Percentiles rank a stretch among this genome's conserved stretches.
Conservation (phyloP, 2,113 vertebrate species). For the Rhinoderma darwinii region DNA sequence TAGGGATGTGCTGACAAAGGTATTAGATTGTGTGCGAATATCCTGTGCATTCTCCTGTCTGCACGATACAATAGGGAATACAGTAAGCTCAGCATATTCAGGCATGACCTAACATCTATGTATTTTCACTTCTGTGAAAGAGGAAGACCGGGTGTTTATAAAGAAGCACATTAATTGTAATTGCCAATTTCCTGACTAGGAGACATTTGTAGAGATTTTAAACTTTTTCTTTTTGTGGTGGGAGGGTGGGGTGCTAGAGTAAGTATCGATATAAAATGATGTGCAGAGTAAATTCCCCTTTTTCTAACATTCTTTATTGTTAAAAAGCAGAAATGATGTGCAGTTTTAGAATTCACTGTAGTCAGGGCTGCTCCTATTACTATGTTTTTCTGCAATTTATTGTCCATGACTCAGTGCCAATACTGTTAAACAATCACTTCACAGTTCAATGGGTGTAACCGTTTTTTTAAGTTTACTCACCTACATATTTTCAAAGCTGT, state of each 20-base stretch:
- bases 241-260: neutral
- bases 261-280: neutral
- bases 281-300: neutral
- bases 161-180: neutral
- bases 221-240: neutral
- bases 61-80: neutral
- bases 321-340: neutral
- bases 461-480: conserved; percentile 31
- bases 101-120: conserved; percentile 14
- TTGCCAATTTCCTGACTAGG: neutral
- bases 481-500: conserved; percentile 43
- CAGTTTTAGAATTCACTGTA: neutral
- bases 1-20: conserved; percentile 13
- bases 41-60: conserved; percentile 1
- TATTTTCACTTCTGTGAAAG: neutral
- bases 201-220: neutral
- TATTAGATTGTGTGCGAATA: neutral
- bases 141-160: neutral
- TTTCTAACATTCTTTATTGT: neutral
- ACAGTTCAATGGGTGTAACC: conserved; percentile 52
- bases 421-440: conserved; percentile 46
- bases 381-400: conserved; percentile 45
- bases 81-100: conserved; percentile 18
- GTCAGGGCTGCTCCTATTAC: neutral
- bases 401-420: conserved; percentile 31